Base-by-base conservation (phyloP, 1,140 invertebrate genomes). In the Drosophila equinoxialis region DNA sequence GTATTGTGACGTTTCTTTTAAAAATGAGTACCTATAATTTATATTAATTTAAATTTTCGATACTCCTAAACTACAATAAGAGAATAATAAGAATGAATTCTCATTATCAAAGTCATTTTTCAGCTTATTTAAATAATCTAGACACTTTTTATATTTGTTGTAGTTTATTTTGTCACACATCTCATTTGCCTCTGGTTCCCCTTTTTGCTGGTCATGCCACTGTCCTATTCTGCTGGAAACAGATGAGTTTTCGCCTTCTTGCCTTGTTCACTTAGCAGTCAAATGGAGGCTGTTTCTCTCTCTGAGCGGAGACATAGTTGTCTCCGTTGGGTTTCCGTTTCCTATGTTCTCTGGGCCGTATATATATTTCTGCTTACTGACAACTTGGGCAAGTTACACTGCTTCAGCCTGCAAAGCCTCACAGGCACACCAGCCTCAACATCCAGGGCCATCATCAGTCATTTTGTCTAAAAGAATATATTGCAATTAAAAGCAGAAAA, bases 391-490 rank as follows among this genome's bases (percentile, higher is more conserved):
- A 57, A 70, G 14, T 39, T 30, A 26, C 68, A 48, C 14, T 11
- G 20, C 65, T 33, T 37, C 7, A n/a, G 20, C 45, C 17, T 23
- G 45, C 8, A 20, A 4, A 51, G 45, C 8, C 17, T 45, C 14
- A 45, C 42, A 45, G 42, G 42, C 42, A 17, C 42, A 45, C 3
- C 42, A 45, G 42, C n/a, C 42, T 17, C 62, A 51, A 14, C n/a
- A 45, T 61, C 55, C 26, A 33, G 35, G 63, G 72, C 73, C 85
- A 89, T 89, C 84, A 89, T 89, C 84, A 89, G 84, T 89, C 84
- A 89, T 89, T 89, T 89, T 90, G 84, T 90, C 84, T 89, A 81
- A 89, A 81, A 89, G 84, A 89, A 89, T 89, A 89, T 89, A 89
- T 89, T 89, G 84, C 84, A 89, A 89, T 89, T 89, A 89, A 89